Percentiles rank a stretch among this genome's conserved stretches.
These are phyloP conservation scores for Drosophila guanche DNA, from an alignment of 1,140 invertebrate genomes.

Conservation along the genomic window DNA sequence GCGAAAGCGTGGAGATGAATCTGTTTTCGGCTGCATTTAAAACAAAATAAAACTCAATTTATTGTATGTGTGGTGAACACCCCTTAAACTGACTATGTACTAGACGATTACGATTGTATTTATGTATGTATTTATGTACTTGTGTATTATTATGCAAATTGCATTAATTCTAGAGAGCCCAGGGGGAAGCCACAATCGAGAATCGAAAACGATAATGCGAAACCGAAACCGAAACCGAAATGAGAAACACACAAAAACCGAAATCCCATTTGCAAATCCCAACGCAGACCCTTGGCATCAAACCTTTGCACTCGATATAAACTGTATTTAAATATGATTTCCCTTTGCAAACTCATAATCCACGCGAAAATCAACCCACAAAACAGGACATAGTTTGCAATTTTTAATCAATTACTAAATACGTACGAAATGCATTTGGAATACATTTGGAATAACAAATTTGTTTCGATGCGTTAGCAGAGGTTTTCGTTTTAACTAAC, in stretches of 20 bases:
- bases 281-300: constrained; percentile 22
- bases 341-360: neutral
- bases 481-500: constrained; percentile 44
- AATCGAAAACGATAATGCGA: neutral
- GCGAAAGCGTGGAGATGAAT: constrained; percentile 45
- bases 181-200: constrained; percentile 24
- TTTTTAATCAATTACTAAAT: constrained; percentile 14
- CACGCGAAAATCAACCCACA: too few relatives aligned
- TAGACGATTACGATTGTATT: constrained; percentile 74
- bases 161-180: constrained; percentile 67
- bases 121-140: constrained; percentile 76
- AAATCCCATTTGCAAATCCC: constrained; percentile 7
- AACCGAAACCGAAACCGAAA: constrained; percentile 5
- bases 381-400: neutral
- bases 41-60: constrained; percentile 19
- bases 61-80: constrained; percentile 41
- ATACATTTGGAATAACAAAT: constrained; percentile 19
- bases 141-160: constrained; percentile 71
- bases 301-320: constrained; percentile 6
- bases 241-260: neutral
- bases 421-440: constrained; percentile 61
- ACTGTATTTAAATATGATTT: constrained; percentile 12
- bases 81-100: constrained; percentile 73
- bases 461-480: constrained; percentile 38
- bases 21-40: constrained; percentile 78